These are phyloP conservation scores for Corythornis cristatus DNA, from an alignment of 2,113 vertebrate genomes.

Conservation along the genomic window DNA sequence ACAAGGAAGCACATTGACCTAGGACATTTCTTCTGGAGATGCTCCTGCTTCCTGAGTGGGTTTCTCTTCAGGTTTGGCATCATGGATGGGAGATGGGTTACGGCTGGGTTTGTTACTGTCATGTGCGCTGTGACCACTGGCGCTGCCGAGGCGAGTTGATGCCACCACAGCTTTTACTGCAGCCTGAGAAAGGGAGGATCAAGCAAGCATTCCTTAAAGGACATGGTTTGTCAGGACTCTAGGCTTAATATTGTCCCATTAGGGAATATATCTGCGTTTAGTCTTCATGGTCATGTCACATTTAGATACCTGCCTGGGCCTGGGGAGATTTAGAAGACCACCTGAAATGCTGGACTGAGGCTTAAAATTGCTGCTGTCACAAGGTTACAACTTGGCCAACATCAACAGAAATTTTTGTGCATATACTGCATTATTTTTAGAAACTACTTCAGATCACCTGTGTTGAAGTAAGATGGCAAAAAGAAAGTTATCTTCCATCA, in stretches of 20 bases:
- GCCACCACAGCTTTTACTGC: constrained; percentile 90
- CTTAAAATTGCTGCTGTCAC: neutral
- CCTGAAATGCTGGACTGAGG: neutral
- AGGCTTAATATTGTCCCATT: rapidly evolving
- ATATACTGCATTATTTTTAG: neutral
- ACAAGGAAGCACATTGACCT: neutral
- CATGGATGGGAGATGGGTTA: constrained; percentile 33
- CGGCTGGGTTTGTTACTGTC: constrained; percentile 74
- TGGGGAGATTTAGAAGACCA: neutral
- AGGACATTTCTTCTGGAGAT: constrained; percentile 66
- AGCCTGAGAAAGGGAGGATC: constrained; percentile 73
- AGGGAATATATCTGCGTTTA: rapidly evolving
- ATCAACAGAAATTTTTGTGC: neutral
- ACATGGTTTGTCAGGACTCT: rapidly evolving
- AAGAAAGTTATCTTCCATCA: neutral
- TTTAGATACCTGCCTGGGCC: neutral
- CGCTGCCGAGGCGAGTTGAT: constrained; percentile 83
- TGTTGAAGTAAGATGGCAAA: neutral
- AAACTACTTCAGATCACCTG: rapidly evolving
- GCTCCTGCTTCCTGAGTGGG: constrained; percentile 47
- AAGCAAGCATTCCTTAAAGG: neutral
- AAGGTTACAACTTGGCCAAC: neutral
- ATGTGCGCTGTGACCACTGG: constrained; percentile 71
- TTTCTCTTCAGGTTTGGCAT: neutral
- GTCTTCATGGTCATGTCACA: neutral